Base-by-base conservation (phyloP, 2,113 vertebrate genomes). In the Amazona guildingii region DNA sequence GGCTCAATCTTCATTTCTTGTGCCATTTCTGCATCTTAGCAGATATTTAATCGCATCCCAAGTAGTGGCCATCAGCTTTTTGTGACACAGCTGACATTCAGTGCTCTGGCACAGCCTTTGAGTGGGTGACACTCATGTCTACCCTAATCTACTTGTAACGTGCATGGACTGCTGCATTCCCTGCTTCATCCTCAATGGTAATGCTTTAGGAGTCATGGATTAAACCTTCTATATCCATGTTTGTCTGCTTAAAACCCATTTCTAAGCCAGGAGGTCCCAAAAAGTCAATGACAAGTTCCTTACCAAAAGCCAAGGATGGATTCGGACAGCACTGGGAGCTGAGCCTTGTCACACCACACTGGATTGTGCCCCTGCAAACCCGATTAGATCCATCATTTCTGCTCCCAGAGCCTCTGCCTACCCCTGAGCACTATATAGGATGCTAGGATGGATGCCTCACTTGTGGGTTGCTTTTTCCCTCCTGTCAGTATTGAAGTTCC, bases 121-220 rank as follows among this genome's bases (percentile, higher is more conserved):
- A 63, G 78, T 76, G 88, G 85, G 90, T 88, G 88, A 88, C 5
- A 20, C 43, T 57, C 14, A 0, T 48, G 76, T 33, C 39, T 85
- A 85, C 54, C 64, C 43, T 95, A 93, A 92, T 96, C 92, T 93
- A 17, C 95, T 93, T 94, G 73, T 15, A 57, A 89, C 62, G 57
- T 95, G 83, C 88, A 27, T 0, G 18, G 92, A 90, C 94, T 93
- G 86, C 48, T 1, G 43, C 95, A 86, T 88, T 92, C 93, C 55
- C 44, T 2, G 1, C 49, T 69, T 85, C 3, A 2, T 70, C 75
- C 19, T 1, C 3, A 17, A 59, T 25, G 1, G 21, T 96, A 88
- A 95, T 94, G 81, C 88, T 6, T 2, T 7, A 33, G 57, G 37
- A 88, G 10, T 61, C 44, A 37, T 1, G 0, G 92, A 95, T 92